Base-by-base conservation (phyloP, 2,113 vertebrate species). In the Pelodiscus sinensis region DNA sequence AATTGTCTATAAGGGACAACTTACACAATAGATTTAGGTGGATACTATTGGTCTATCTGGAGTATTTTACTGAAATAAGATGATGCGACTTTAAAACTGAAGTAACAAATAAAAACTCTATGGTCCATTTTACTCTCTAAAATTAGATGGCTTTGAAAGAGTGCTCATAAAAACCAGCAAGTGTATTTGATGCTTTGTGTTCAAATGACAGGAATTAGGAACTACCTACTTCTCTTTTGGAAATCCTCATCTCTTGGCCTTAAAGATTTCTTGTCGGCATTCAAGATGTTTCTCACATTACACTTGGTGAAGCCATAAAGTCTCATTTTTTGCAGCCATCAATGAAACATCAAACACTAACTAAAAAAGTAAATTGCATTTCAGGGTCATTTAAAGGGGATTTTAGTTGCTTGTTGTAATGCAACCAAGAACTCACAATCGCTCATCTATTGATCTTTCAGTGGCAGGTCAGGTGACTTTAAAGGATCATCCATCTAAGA, bases 171-270 rank as follows among this genome's bases (percentile, higher is more conserved):
- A 50, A 77, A 50, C 25, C 15, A 27, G 35, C 38, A 77, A 44
- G 21, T 6, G 22, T 6, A 22, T 50, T 77, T 50, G 92, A 89
- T 79, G 93, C 92, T 96, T 92, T 68, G 79, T 10, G 0, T 92
- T 93, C 87, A 92, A 94, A 71, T 94, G 87, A 54, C 68, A 65
- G 89, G 73, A 90, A 77, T 0, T 0, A 84, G 82, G 77, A 94
- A 85, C 78, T 52, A 80, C 82, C 81, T 85, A 78, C 82, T 95
- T 94, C 93, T 92, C 65, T 87, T 90, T 84, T 90, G 87, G 85
- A 94, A 95, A 87, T 87, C 31, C 77, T 83, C 83, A 58, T 92
- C 62, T 79, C 86, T 44, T 56, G 21, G 81, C 60, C 60, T 84
- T 35, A 91, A 55, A 52, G 55, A 82, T 85, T 94, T 90, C 73